Base-by-base conservation (phyloP, 2,888 invertebrate species). In the Silvanus unidentatus region DNA sequence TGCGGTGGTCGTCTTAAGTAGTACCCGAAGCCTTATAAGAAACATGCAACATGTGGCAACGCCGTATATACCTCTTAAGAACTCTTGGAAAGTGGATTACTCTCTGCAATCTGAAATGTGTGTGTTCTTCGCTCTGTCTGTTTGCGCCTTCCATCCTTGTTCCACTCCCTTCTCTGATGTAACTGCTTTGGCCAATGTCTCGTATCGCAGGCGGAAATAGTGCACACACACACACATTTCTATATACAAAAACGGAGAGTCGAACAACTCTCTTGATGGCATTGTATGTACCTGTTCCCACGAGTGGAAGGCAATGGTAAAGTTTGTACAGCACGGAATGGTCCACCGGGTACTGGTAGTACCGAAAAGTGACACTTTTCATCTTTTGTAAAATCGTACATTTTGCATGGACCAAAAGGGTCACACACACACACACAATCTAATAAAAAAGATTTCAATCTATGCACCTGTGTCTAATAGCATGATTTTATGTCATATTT, bases 271-370 rank as follows among this genome's bases (percentile, higher is more conserved):
- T 22, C 22, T 22, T 32, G 32, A 32, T 32, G 32, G 37, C 37
- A 16, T 37, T 15, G 16, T 42, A 22, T 42, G 42, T 42, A 42
- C 42, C 42, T 42, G 42, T 42, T 42, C 42, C 42, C 42, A 42
- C 42, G 42, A 42, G 40, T 22, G 22, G 3, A 22, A 22, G 8
- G 22, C 40, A 40, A 40, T 5, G 22, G 4, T 8, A 22, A 22
- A 3, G 3, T 22, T 22, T 22, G 8, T 22, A 22, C 8, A 22
- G 8, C 8, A 22, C 8, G 8, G 22, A 22, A 22, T 22, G 22
- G 22, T 5, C 22, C 22, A n/a, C n/a, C n/a, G n/a, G n/a, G n/a
- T n/a, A n/a, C n/a, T n/a, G n/a, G n/a, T n/a, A n/a, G n/a, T n/a
- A n/a, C n/a, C n/a, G n/a, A n/a, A n/a, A n/a, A n/a, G n/a, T n/a